Evolutionary conservation across 2,113 vertebrate species (phyloP).

Genomic region (Cranoglanis bouderius): DNA sequence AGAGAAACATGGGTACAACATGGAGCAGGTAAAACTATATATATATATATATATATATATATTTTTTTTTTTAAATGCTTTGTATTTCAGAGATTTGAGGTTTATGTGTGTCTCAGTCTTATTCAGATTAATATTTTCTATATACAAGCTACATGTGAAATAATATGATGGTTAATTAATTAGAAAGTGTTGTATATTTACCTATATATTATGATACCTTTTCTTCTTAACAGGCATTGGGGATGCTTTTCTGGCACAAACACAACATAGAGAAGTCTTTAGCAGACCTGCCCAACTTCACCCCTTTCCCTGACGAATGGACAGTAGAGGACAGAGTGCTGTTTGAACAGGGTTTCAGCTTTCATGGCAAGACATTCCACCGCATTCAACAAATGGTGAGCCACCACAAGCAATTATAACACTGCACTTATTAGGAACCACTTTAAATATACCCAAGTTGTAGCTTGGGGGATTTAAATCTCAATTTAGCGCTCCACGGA

Average conservation of each 20-base stretch:
- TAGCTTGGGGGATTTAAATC: not conserved
- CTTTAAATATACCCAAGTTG: not conserved
- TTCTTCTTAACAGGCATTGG: conserved; percentile 79
- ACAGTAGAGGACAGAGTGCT: conserved; percentile 95
- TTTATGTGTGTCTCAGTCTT: too few species aligned
- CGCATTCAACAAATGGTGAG: conserved; percentile 97
- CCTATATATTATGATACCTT: not conserved
- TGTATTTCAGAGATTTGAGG: not conserved
- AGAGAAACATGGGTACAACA: conserved; percentile 96
- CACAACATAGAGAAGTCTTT: conserved; percentile 95
- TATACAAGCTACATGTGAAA: not conserved
- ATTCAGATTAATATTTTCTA: not conserved
- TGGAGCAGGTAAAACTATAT: conserved; percentile 85
- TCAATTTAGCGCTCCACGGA: not conserved
- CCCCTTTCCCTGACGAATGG: conserved; percentile 96
- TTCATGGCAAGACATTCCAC: conserved; percentile 95
- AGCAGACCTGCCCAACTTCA: conserved; percentile 95
- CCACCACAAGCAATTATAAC: conserved; percentile 1
- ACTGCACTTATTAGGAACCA: not conserved
- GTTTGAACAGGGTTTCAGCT: conserved; percentile 96
- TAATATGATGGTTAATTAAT: not conserved
- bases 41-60: too few species aligned
- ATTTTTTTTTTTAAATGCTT: not conserved
- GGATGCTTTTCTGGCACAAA: conserved; percentile 98
- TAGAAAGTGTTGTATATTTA: not conserved